These are phyloP conservation scores for Brachypodius melanocephalos DNA, from an alignment of 2,113 vertebrate genomes.

Conservation along the genomic window DNA sequence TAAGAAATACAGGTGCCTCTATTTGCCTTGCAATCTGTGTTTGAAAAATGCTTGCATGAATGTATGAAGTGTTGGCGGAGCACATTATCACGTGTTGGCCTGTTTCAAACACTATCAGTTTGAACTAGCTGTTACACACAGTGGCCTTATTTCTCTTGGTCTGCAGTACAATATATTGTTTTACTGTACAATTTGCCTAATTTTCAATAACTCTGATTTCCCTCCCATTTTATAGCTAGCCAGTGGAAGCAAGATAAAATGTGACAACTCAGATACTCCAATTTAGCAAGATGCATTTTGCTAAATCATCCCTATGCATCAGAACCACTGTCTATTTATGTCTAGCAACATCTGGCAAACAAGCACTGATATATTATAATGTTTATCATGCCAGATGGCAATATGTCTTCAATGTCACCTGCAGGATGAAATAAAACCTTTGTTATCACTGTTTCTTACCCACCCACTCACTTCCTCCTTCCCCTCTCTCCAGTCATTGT, in stretches of 20 bases:
- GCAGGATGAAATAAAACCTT: conserved; percentile 61
- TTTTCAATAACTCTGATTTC: conserved; percentile 28
- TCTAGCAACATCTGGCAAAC: conserved; percentile 77
- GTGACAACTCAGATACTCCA: conserved; percentile 39
- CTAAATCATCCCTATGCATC: conserved; percentile 61
- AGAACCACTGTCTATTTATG: conserved; percentile 56
- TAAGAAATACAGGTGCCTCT: neutral
- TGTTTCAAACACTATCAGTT: neutral
- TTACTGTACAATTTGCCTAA: neutral
- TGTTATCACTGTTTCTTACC: conserved; percentile 21
- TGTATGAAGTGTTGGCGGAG: neutral
- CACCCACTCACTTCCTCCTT: neutral
- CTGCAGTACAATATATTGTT: neutral
- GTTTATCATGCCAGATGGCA: conserved; percentile 73
- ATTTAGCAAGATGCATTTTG: conserved; percentile 67
- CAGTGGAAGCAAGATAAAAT: conserved; percentile 33
- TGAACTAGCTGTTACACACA: neutral
- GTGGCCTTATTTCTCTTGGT: neutral
- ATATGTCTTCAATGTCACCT: conserved; percentile 73
- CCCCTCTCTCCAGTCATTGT: neutral
- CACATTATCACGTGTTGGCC: neutral
- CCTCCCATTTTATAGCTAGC: conserved; percentile 3
- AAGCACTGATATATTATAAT: conserved; percentile 73
- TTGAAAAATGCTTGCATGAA: neutral
- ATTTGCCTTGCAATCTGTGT: neutral